Percentiles rank a stretch among this genome's conserved stretches.
phyloP scores from a whole-genome alignment of 2,113 vertebrate species.

The Cathartes aura region DNA sequence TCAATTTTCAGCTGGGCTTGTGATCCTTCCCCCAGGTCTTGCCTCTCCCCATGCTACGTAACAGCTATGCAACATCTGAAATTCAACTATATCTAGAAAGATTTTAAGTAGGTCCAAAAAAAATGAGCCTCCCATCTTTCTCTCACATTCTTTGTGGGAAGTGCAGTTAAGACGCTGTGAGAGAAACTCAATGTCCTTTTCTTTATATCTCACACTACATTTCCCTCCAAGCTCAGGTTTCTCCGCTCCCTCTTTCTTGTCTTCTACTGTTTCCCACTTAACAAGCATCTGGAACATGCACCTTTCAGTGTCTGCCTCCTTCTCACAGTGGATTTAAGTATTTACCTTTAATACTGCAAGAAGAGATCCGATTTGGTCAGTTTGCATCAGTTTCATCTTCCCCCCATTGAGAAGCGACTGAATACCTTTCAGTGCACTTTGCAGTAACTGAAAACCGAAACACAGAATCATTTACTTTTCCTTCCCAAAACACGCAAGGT shows the following conservation, averaged over 20 bases:
- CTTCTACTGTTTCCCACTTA: background rate
- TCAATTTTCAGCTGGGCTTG: background rate
- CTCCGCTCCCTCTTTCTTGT: background rate
- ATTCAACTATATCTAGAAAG: background rate
- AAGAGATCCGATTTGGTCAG: constrained; percentile 88
- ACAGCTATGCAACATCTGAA: background rate
- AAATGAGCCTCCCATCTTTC: background rate
- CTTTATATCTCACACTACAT: background rate
- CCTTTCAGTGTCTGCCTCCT: background rate
- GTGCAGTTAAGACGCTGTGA: background rate
- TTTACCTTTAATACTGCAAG: constrained; percentile 91
- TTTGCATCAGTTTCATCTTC: constrained; percentile 87
- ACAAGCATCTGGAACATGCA: background rate
- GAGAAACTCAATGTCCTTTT: background rate
- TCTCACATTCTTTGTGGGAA: background rate
- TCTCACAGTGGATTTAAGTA: background rate
- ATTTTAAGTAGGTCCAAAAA: background rate
- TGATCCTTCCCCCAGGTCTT: background rate
- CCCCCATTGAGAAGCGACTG: constrained; percentile 89
- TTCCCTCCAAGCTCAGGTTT: fast-evolving
- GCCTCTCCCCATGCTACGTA: fast-evolving
- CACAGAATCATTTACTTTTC: background rate
- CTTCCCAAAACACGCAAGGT: background rate
- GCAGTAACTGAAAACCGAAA: constrained; percentile 81
- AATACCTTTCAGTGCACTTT: constrained; percentile 90